Base-by-base conservation (phyloP, 23 tunicate species). In the Clavelina lepadiformis region DNA sequence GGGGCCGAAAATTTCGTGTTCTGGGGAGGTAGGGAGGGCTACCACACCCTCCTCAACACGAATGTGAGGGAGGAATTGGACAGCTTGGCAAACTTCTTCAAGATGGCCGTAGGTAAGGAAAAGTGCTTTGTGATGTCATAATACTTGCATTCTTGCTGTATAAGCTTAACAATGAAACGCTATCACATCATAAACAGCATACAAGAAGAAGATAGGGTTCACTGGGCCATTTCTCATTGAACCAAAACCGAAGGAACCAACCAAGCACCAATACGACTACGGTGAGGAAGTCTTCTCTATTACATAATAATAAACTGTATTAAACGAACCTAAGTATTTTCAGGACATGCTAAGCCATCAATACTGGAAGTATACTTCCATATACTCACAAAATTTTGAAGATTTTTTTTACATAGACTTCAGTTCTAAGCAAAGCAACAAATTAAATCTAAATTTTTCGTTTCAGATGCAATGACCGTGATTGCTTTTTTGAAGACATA, bases 11-110 rank as follows among this genome's bases (percentile, higher is more conserved):
- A 89, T 68, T 89, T 89, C 27, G 97, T 89, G 24, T 89, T 89
- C 41, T 89, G 97, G 97, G 97, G 97, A 31, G 97, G 97, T 5
- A 41, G 97, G 29, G 97, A 89, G 37, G 97, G 97, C 6, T 89
- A 89, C 57, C 80, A 81, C 53, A 69, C 97, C 1, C 61, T 89
- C 0, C 89, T 89, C 7, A 89, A 89, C 56, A 89, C 97, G 0
- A 57, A 89, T 46, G 76, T 89, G 1, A 35, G 91, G 63, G 63
- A 77, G n/a, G 97, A 89, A 51, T 35, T 89, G 63, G 97, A 89
- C 58, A 73, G 81, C 11, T 69, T 89, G 80, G 97, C 97, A 22
- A 89, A 76, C 52, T 89, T 89, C 54, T 89, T 89, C 68, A 89
- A 89, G 49, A 89, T 89, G 97, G 97, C 68, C 22, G 75, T 89